These are phyloP conservation scores for Leptodactylus fallax DNA, from an alignment of 2,797 vertebrate species.

Conservation along the genomic window DNA sequence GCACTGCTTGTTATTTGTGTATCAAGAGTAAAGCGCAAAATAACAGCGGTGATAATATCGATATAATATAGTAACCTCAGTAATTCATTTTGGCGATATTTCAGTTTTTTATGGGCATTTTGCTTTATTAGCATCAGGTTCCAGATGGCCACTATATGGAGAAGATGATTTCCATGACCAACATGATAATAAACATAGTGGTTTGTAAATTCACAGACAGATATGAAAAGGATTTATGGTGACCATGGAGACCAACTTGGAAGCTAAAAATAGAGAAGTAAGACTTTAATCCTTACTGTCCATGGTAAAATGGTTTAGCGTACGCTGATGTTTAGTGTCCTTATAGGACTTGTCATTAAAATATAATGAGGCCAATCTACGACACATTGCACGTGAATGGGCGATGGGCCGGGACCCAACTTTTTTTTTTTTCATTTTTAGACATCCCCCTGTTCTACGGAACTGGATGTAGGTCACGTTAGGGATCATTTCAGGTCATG, in stretches of 20 bases:
- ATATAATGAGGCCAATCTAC: constrained; percentile 41
- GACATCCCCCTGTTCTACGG: too few species aligned
- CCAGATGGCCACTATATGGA: constrained; percentile 23
- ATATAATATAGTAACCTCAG: neutral
- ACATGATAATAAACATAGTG: constrained; percentile 42
- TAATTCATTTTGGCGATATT: neutral
- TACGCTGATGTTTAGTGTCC: constrained; percentile 34
- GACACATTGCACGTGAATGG: neutral
- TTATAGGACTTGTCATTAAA: constrained; percentile 43
- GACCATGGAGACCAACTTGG: constrained; percentile 57
- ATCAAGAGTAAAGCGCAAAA: neutral
- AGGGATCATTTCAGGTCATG: too few species aligned
- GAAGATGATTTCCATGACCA: constrained; percentile 27
- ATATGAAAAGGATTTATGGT: constrained; percentile 58
- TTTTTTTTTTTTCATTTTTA: neutral
- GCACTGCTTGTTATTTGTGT: neutral
- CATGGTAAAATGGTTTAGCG: constrained; percentile 40
- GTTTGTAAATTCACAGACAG: constrained; percentile 48
- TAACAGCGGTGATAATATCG: neutral
- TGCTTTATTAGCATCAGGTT: neutral
- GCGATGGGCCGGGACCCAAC: neutral
- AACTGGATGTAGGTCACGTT: too few species aligned
- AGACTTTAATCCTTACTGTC: constrained; percentile 55
- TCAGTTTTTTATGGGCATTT: neutral
- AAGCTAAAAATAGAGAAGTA: constrained; percentile 59